These are phyloP conservation scores for Lucilia cuprina DNA, from an alignment of 1,140 invertebrate genomes.

Conservation along the genomic window DNA sequence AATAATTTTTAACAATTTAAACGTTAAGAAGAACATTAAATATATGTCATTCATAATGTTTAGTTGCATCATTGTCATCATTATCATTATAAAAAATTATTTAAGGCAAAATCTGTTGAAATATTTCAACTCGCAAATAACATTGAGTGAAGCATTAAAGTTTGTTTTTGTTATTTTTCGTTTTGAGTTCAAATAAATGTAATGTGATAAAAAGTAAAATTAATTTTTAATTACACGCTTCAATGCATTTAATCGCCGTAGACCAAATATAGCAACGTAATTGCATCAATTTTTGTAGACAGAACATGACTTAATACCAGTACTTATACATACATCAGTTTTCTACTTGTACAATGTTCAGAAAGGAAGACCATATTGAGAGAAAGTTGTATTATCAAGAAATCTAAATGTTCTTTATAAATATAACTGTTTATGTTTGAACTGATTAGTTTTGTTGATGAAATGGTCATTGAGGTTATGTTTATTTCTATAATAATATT, in stretches of 20 bases:
- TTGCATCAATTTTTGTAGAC: constrained; percentile 33
- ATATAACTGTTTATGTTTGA: no score
- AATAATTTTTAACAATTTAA: background rate
- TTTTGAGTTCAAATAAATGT: constrained; percentile 16
- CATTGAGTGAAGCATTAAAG: no score
- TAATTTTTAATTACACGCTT: constrained; percentile 33
- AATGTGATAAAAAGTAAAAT: constrained; percentile 26
- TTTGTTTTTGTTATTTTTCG: background rate
- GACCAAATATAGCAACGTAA: constrained; percentile 33
- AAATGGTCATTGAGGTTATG: no score
- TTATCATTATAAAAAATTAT: background rate
- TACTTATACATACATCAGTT: constrained; percentile 9
- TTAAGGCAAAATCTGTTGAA: background rate
- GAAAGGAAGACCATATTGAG: background rate
- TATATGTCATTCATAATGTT: background rate
- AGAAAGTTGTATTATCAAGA: no score
- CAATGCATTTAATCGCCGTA: constrained; percentile 35
- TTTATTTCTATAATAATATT: no score
- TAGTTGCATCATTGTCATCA: background rate
- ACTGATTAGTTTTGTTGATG: no score
- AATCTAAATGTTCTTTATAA: no score
- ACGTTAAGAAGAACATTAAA: background rate
- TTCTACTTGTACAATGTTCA: background rate
- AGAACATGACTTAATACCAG: constrained; percentile 31
- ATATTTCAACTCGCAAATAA: background rate